Evolutionary conservation across 2,113 vertebrate species (phyloP).

Genomic region (Datnioides undecimradiatus): DNA sequence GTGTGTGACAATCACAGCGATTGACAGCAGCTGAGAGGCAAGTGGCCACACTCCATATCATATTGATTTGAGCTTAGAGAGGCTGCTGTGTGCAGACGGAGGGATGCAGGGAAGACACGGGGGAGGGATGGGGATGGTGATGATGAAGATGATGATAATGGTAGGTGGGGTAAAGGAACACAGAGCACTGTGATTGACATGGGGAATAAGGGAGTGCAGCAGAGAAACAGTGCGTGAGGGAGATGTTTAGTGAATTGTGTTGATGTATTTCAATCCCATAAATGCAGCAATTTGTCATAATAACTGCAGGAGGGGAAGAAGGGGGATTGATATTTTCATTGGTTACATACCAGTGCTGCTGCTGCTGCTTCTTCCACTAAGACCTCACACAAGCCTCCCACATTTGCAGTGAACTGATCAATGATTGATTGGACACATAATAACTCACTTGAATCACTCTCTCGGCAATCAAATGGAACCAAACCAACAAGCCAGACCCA

Average conservation of each 20-base stretch:
- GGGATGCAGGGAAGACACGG: conserved; percentile 12
- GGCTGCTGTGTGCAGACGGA: conserved; percentile 42
- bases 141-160: conserved; percentile 3
- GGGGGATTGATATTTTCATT: conserved; percentile 33
- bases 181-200: conserved; percentile 17
- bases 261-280: conserved; percentile 54
- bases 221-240: not conserved
- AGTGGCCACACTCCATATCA: conserved; percentile 46
- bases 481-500: conserved; percentile 1
- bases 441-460: conserved; percentile 23
- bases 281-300: conserved; percentile 62
- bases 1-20: conserved; percentile 39
- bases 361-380: conserved; percentile 20
- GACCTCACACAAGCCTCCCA: conserved; percentile 16
- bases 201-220: conserved; percentile 26
- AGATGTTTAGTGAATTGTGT: conserved; percentile 49
- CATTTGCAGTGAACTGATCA: conserved; percentile 33
- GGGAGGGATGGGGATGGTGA: conserved; percentile 3
- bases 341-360: conserved; percentile 23
- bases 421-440: conserved; percentile 39
- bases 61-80: conserved; percentile 68
- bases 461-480: conserved; percentile 21
- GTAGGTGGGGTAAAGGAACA: conserved; percentile 12
- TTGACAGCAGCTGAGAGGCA: conserved; percentile 52
- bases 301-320: not conserved